A percentile compares a stretch with the other conserved stretches of the same genome.
These are phyloP conservation scores for Metopia argyrocephala DNA, from an alignment of 2,888 invertebrate genomes.

Conservation along the genomic window DNA sequence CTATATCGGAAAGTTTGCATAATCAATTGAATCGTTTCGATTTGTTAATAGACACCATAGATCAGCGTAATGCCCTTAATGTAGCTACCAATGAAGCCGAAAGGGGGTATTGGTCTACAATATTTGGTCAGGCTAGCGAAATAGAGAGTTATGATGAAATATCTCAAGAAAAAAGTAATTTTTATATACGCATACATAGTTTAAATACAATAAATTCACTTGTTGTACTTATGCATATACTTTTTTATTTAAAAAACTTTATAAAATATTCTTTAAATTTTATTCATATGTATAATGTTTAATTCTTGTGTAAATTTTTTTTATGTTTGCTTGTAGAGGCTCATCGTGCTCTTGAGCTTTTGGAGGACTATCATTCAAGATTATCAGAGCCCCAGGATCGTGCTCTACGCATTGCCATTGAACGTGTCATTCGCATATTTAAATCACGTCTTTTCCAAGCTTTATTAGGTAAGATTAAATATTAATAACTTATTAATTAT, in stretches of 20 bases:
- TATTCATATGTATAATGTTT: not conserved
- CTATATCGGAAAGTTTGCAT: conserved; percentile 71
- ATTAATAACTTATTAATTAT: not conserved
- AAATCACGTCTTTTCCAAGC: conserved; percentile 99
- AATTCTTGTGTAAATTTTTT: not conserved
- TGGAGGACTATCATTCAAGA: conserved; percentile 98
- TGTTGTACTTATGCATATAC: not conserved
- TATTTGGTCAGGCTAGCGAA: conserved; percentile 69
- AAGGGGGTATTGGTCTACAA: conserved; percentile 69
- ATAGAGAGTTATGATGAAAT: conserved; percentile 65
- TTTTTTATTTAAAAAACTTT: not conserved
- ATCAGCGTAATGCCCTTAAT: conserved; percentile 53
- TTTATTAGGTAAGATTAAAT: conserved; percentile 90
- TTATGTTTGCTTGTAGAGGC: conserved; percentile 87
- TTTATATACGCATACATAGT: too few species aligned
- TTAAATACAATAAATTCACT: too few species aligned
- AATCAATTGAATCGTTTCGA: conserved; percentile 71
- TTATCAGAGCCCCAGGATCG: conserved; percentile 96
- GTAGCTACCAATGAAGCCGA: conserved; percentile 44
- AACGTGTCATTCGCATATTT: conserved; percentile 98
- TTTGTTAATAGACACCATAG: conserved; percentile 67
- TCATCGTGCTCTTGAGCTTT: conserved; percentile 97
- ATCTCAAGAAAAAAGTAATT: conserved; percentile 66
- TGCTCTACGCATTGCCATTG: conserved; percentile 96
- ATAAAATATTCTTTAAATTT: not conserved